phyloP scores from a whole-genome alignment of 2,888 invertebrate genomes.

The Patella caerulea region DNA sequence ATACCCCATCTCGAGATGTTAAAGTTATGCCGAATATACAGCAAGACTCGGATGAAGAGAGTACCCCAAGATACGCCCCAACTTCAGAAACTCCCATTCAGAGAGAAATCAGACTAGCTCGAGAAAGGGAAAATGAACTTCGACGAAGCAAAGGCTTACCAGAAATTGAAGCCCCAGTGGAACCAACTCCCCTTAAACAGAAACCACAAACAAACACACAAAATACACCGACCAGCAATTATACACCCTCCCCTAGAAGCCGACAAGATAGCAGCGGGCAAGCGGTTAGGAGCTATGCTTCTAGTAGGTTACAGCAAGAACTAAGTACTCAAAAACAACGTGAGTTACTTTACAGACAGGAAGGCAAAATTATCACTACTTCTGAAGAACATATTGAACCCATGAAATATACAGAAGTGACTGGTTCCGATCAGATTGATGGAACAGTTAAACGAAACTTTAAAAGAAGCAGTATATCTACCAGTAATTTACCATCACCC shows the following conservation, averaged over 20 bases:
- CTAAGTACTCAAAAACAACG: slow-evolving; percentile 88
- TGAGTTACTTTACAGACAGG: slow-evolving; percentile 84
- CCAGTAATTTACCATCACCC: not conserved
- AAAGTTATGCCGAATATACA: slow-evolving; percentile 26
- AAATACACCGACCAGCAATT: not conserved
- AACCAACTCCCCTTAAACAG: slow-evolving; percentile 21
- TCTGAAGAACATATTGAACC: slow-evolving; percentile 76
- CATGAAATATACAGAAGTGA: slow-evolving; percentile 62
- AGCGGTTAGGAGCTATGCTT: slow-evolving; percentile 71
- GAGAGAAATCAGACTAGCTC: slow-evolving; percentile 73
- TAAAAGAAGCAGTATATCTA: slow-evolving; percentile 39
- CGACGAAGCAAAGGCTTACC: slow-evolving; percentile 67
- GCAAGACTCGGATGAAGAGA: slow-evolving; percentile 22
- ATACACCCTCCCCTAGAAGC: slow-evolving; percentile 5
- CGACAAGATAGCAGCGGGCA: slow-evolving; percentile 28
- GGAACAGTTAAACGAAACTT: slow-evolving; percentile 58
- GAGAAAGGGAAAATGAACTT: slow-evolving; percentile 74
- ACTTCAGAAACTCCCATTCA: slow-evolving; percentile 74
- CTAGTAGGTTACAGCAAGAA: slow-evolving; percentile 86
- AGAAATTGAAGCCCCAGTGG: slow-evolving; percentile 42
- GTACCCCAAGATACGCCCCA: slow-evolving; percentile 26
- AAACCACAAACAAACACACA: slow-evolving; percentile 16
- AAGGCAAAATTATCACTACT: slow-evolving; percentile 75
- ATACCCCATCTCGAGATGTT: slow-evolving; percentile 26
- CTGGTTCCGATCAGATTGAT: slow-evolving; percentile 39